A percentile compares a stretch with the other conserved stretches of the same genome.
Conservation (phyloP, 2,888 invertebrate genomes). For the Netelia fuscicornis region DNA sequence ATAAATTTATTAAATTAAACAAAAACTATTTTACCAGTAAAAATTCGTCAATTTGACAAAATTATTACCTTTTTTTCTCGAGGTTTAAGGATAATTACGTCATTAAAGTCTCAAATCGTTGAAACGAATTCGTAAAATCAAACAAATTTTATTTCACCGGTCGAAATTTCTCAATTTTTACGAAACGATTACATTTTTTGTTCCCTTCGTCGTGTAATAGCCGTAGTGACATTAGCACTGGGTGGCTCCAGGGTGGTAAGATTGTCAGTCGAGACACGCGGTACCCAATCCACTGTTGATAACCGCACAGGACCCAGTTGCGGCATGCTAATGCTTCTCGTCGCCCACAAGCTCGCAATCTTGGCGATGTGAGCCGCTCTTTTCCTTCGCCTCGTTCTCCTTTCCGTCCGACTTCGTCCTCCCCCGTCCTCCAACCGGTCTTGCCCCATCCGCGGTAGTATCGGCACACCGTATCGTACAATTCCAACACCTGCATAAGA, state of each 20-base stretch:
- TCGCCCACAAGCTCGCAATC: constrained; percentile 50
- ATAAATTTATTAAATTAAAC: too few species aligned
- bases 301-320: constrained; percentile 74
- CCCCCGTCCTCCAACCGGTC: constrained; percentile 48
- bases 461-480: constrained; percentile 32
- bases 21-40: too few species aligned
- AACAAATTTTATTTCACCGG: not conserved
- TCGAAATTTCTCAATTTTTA: constrained; percentile 4
- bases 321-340: constrained; percentile 76
- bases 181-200: not conserved
- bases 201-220: not conserved
- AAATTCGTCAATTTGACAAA: too few species aligned
- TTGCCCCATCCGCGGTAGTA: constrained; percentile 22
- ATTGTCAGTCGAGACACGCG: constrained; percentile 77
- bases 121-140: not conserved
- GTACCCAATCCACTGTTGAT: constrained; percentile 78
- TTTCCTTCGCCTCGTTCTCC: constrained; percentile 63
- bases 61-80: too few species aligned
- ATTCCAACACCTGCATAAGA: constrained; percentile 39
- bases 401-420: constrained; percentile 12
- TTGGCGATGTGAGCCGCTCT: constrained; percentile 71
- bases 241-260: constrained; percentile 41
- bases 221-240: not conserved
- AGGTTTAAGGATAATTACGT: too few species aligned
- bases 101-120: too few species aligned